Evolutionary conservation across 2,888 invertebrate species (phyloP).

Genomic region (Caenorhabditis drosophilae): DNA sequence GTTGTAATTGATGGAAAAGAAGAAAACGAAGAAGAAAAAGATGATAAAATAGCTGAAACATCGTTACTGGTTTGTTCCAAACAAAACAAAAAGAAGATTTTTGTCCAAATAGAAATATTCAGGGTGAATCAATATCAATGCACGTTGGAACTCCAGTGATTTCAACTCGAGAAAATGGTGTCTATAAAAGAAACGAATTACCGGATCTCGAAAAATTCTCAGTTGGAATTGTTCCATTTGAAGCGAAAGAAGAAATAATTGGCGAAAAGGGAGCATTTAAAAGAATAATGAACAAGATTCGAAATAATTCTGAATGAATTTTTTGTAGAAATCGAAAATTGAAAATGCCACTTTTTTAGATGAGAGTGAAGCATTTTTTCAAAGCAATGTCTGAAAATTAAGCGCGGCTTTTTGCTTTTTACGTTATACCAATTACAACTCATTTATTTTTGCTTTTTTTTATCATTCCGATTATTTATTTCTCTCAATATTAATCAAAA

Average conservation of each 20-base stretch:
- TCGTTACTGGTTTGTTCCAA: not conserved
- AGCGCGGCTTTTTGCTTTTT: too few species aligned
- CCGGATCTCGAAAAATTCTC: conserved; percentile 23
- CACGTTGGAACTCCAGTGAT: conserved; percentile 29
- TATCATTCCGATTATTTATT: too few species aligned
- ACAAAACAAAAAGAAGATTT: not conserved
- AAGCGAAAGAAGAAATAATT: conserved; percentile 35
- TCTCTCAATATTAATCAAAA: too few species aligned
- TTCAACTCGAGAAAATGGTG: conserved; percentile 14
- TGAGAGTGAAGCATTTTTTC: too few species aligned
- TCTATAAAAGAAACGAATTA: not conserved
- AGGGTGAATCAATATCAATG: conserved; percentile 30
- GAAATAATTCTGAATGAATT: too few species aligned
- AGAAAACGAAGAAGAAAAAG: not conserved
- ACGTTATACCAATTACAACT: not conserved
- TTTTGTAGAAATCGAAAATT: too few species aligned
- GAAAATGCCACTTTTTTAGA: too few species aligned
- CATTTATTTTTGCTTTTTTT: not conserved
- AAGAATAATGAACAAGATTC: conserved; percentile 24
- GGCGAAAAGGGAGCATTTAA: conserved; percentile 36
- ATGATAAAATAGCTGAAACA: not conserved
- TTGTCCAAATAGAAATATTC: conserved; percentile 2
- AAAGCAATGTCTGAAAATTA: too few species aligned
- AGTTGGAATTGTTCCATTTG: conserved; percentile 45
- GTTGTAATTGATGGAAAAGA: not conserved